phyloP scores from a whole-genome alignment of 2,888 invertebrate species.

The Anticlea derivata region DNA sequence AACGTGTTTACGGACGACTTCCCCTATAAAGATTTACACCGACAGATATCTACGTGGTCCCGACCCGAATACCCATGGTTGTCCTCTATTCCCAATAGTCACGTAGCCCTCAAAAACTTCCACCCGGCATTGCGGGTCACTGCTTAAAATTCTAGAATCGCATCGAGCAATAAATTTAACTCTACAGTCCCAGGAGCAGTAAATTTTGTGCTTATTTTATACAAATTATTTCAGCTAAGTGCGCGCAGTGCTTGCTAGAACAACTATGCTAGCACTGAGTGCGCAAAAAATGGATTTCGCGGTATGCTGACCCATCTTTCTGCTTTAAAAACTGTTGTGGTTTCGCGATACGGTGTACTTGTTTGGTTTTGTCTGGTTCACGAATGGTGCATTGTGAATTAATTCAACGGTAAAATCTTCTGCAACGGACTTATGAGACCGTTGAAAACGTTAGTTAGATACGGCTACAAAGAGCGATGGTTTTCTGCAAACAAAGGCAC shows the following conservation, averaged over 20 bases:
- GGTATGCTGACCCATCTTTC: constrained; percentile 17
- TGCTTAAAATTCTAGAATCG: constrained; percentile 73
- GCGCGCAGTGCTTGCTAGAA: constrained; percentile 35
- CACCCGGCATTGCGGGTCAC: constrained; percentile 57
- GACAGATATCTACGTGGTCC: constrained; percentile 11
- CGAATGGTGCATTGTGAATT: constrained; percentile 5
- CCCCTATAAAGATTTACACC: constrained; percentile 10
- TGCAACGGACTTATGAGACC: constrained; percentile 4
- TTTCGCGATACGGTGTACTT: constrained; percentile 18
- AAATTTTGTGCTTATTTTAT: constrained; percentile 70
- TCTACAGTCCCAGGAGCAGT: constrained; percentile 56
- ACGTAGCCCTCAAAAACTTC: constrained; percentile 39
- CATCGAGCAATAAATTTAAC: constrained; percentile 74
- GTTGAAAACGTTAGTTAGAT: neutral
- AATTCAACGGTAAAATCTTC: constrained; percentile 1
- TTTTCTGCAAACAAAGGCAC: no score
- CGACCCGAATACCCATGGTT: constrained; percentile 2
- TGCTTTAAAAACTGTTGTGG: constrained; percentile 12
- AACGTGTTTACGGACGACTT: constrained; percentile 1
- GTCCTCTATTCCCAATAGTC: constrained; percentile 14
- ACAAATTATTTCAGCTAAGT: constrained; percentile 69
- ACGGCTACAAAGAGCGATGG: neutral
- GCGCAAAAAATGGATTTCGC: constrained; percentile 30
- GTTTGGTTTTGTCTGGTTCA: constrained; percentile 11
- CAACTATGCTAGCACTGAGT: constrained; percentile 21